A percentile compares a stretch with the other conserved stretches of the same genome.
These are phyloP conservation scores for Thunnus albacares DNA, from an alignment of 2,797 vertebrate species.

Conservation along the genomic window DNA sequence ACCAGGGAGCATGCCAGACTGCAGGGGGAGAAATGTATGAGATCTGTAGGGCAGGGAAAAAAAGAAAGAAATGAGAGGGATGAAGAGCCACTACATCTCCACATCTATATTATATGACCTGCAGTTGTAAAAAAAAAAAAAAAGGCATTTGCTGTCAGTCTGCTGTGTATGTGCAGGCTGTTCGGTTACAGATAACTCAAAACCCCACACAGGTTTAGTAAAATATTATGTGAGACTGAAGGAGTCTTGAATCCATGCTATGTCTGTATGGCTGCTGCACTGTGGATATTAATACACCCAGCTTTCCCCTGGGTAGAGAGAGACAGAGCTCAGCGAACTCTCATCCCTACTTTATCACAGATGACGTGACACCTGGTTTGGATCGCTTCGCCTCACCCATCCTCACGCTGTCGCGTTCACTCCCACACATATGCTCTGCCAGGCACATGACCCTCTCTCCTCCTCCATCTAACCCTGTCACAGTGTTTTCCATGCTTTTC, in stretches of 20 bases:
- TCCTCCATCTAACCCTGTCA: slow-evolving; percentile 62
- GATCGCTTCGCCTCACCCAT: slow-evolving; percentile 54
- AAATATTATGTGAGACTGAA: slow-evolving; percentile 39
- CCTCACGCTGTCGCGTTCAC: slow-evolving; percentile 22
- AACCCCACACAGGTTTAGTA: slow-evolving; percentile 36
- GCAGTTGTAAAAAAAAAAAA: slow-evolving; percentile 22
- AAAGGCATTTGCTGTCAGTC: slow-evolving; percentile 33
- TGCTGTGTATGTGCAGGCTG: slow-evolving; percentile 32
- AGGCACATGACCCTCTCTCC: slow-evolving; percentile 47
- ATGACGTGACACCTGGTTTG: slow-evolving; percentile 53
- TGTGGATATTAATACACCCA: slow-evolving; percentile 61
- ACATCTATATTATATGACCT: slow-evolving; percentile 55
- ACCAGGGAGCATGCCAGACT: not conserved
- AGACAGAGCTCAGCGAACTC: slow-evolving; percentile 56
- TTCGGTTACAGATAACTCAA: slow-evolving; percentile 54
- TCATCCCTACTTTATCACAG: slow-evolving; percentile 48
- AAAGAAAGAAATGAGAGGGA: slow-evolving; percentile 32
- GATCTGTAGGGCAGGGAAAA: slow-evolving; percentile 17
- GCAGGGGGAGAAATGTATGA: slow-evolving; percentile 27
- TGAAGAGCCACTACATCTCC: slow-evolving; percentile 49
- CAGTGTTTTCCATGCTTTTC: slow-evolving; percentile 63
- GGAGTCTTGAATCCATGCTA: slow-evolving; percentile 29
- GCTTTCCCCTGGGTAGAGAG: slow-evolving; percentile 40
- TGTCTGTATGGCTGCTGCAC: slow-evolving; percentile 12
- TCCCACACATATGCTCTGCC: slow-evolving; percentile 33